These are phyloP conservation scores for Oscheius sp. DNA, from an alignment of 2,888 invertebrate genomes.

Conservation along the genomic window DNA sequence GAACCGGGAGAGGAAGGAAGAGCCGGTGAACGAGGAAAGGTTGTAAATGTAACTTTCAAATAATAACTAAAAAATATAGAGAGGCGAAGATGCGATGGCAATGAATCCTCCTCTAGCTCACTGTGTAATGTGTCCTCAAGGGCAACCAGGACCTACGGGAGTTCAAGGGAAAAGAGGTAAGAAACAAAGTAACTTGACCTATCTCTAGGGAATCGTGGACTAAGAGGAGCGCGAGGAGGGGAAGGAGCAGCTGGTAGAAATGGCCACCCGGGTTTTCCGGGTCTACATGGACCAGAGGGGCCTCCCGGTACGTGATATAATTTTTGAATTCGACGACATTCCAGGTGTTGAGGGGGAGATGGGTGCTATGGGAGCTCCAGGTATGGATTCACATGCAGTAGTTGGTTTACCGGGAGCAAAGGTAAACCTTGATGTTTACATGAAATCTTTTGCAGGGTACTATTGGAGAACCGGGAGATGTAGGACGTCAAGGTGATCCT, in stretches of 20 bases:
- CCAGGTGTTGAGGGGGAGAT: conserved; percentile 41
- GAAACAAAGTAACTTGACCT: background rate
- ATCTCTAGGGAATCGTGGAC: conserved; percentile 6
- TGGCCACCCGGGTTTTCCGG: conserved; percentile 15
- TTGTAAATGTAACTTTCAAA: background rate
- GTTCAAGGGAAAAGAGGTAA: conserved; percentile 24
- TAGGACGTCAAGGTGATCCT: conserved; percentile 44
- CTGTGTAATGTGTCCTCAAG: conserved; percentile 26
- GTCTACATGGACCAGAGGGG: conserved; percentile 32
- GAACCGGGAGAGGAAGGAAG: conserved; percentile 41
- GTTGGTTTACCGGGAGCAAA: conserved; percentile 20
- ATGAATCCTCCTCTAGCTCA: conserved; percentile 18
- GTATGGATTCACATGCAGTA: conserved; percentile 37
- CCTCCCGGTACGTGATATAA: conserved; percentile 37
- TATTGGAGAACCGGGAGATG: conserved; percentile 6
- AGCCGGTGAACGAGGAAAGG: conserved; percentile 40
- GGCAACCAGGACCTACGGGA: conserved; percentile 14
- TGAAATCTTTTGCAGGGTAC: background rate
- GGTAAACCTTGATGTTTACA: background rate
- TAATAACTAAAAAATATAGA: background rate
- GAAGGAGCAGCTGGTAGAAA: conserved; percentile 26
- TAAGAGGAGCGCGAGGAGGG: conserved; percentile 20
- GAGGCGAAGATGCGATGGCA: conserved; percentile 8
- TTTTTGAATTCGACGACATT: no score
- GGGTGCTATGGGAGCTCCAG: conserved; percentile 47